These are phyloP conservation scores for Acrobeloides nanus DNA, from an alignment of 2,888 invertebrate genomes.

Conservation along the genomic window DNA sequence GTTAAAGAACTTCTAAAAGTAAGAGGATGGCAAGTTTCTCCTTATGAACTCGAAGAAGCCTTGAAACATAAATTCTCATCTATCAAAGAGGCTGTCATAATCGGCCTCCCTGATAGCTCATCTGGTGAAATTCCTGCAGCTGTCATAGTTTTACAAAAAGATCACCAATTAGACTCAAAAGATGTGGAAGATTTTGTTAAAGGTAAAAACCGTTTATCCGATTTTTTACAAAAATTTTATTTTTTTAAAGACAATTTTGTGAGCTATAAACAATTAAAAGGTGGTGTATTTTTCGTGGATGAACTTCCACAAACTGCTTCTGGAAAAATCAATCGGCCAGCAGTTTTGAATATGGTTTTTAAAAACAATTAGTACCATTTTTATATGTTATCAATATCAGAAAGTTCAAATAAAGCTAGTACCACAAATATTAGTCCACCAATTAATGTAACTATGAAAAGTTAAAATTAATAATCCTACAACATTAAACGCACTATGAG, in stretches of 20 bases:
- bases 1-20: constrained; percentile 84
- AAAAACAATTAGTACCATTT: too few species aligned
- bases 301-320: constrained; percentile 8
- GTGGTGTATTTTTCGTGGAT: constrained; percentile 15
- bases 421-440: too few species aligned
- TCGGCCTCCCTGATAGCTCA: constrained; percentile 47
- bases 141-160: constrained; percentile 63
- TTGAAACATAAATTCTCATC: constrained; percentile 4
- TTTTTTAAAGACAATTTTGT: constrained; percentile 12
- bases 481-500: too few species aligned
- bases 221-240: neutral
- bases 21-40: constrained; percentile 70
- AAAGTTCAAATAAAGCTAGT: too few species aligned
- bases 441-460: too few species aligned
- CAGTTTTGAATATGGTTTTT: too few species aligned
- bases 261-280: constrained; percentile 11
- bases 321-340: constrained; percentile 13
- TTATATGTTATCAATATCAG: too few species aligned
- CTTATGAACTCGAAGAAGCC: constrained; percentile 14
- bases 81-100: constrained; percentile 8
- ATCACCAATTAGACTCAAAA: neutral
- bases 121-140: constrained; percentile 72
- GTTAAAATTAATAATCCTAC: too few species aligned
- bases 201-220: too few species aligned
- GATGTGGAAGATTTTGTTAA: constrained; percentile 7